Evolutionary conservation across 30 jellyfish, hydroid and myxozoan species (phyloP).

Genomic region (Pseudorhiza aurosa): DNA sequence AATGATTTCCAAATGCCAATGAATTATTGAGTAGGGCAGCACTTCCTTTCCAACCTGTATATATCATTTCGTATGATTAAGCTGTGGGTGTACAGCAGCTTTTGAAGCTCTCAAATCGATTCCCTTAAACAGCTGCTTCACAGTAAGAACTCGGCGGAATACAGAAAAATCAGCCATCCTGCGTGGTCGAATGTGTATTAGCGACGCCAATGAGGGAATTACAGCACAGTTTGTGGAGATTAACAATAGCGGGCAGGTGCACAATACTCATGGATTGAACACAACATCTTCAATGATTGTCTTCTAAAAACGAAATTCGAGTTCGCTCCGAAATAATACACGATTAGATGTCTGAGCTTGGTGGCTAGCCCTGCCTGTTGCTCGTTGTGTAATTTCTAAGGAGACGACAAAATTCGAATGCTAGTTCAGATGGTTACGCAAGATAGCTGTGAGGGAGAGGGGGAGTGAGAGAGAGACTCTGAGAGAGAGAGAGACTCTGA

Average conservation of each 20-base stretch:
- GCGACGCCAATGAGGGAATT: conserved; percentile 31
- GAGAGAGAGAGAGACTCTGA: no score
- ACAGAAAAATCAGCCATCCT: background rate
- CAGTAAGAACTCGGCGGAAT: conserved; percentile 10
- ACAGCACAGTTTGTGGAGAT: conserved; percentile 20
- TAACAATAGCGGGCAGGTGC: background rate
- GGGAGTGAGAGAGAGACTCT: no score
- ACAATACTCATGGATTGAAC: background rate
- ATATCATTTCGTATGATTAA: no score
- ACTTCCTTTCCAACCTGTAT: no score
- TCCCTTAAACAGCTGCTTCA: conserved; percentile 11
- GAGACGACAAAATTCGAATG: no score
- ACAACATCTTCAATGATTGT: background rate
- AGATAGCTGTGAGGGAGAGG: no score
- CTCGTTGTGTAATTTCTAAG: no score
- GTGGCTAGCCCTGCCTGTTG: no score
- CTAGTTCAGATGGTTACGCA: no score
- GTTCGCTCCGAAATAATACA: background rate
- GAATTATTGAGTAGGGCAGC: no score
- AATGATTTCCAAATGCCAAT: no score
- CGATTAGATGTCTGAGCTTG: background rate
- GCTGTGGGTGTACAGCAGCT: no score
- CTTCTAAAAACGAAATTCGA: background rate
- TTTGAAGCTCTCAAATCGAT: background rate
- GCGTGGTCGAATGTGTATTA: background rate